Percentiles rank a stretch among this genome's conserved stretches.
phyloP scores from a whole-genome alignment of 2,888 invertebrate species.

The Octodonta nipae region DNA sequence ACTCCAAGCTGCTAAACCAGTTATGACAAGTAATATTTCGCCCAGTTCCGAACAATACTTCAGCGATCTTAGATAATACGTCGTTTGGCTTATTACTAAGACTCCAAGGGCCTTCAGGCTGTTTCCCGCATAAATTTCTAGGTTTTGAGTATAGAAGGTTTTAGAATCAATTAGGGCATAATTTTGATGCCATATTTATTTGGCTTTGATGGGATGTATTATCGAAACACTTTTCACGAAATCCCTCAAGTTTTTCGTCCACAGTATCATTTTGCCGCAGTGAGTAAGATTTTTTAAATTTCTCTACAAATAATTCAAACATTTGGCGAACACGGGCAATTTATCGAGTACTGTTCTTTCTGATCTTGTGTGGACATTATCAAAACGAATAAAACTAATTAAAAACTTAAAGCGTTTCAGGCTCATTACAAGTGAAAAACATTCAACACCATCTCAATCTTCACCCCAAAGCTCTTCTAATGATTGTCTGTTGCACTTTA shows the following conservation, averaged over 20 bases:
- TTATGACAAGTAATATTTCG: not conserved
- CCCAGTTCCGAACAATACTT: not conserved
- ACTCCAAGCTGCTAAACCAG: constrained; percentile 1
- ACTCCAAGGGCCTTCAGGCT: no score
- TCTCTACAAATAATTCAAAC: not conserved
- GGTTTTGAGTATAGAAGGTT: not conserved
- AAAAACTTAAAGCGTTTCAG: not conserved
- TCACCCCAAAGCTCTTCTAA: no score
- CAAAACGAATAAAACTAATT: not conserved
- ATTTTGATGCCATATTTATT: not conserved
- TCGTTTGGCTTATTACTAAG: not conserved
- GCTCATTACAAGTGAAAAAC: no score
- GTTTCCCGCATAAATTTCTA: constrained; percentile 1
- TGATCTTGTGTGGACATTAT: not conserved
- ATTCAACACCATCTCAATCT: no score
- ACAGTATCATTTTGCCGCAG: not conserved
- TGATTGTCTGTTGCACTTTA: no score
- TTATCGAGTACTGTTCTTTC: not conserved
- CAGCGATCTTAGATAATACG: not conserved
- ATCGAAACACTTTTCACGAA: no score
- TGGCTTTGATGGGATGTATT: no score
- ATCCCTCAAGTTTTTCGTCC: not conserved
- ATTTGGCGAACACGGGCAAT: not conserved
- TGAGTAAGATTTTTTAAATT: no score
- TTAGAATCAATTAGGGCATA: not conserved